Conservation (phyloP, 2,113 vertebrate species). For the Acanthochromis polyacanthus region DNA sequence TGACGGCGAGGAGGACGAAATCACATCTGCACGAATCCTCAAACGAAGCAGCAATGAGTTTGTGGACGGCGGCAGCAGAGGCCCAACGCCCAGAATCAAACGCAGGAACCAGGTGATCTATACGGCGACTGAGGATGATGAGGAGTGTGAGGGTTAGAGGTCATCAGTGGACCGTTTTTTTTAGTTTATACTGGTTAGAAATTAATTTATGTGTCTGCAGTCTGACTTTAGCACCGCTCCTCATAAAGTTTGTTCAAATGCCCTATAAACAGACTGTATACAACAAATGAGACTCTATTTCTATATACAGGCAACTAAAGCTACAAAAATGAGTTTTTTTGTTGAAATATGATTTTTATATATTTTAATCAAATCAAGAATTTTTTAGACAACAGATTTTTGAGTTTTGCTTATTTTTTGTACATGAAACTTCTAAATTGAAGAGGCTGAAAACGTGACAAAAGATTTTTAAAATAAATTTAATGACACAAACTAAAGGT, state of each 20-base stretch:
- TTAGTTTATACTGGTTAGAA: slow-evolving; percentile 3
- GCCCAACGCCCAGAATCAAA: slow-evolving; percentile 89
- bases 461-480: not conserved
- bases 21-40: slow-evolving; percentile 65
- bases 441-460: not conserved
- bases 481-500: not conserved
- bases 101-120: slow-evolving; percentile 97
- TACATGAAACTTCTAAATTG: slow-evolving; percentile 37
- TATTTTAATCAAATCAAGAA: slow-evolving; percentile 49
- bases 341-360: slow-evolving; percentile 46
- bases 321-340: not conserved
- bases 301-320: not conserved
- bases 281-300: not conserved
- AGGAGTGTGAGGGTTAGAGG: slow-evolving; percentile 71
- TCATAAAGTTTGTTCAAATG: not conserved
- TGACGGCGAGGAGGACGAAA: slow-evolving; percentile 12
- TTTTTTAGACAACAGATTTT: slow-evolving; percentile 31
- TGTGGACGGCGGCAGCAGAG: slow-evolving; percentile 65
- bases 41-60: slow-evolving; percentile 88
- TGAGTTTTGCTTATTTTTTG: slow-evolving; percentile 20
- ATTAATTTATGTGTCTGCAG: not conserved
- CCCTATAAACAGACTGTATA: not conserved
- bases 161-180: not conserved
- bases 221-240: slow-evolving; percentile 7
- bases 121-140: slow-evolving; percentile 84